Evolutionary conservation across 2,797 vertebrate genomes (phyloP).

Genomic region (Emys orbicularis): DNA sequence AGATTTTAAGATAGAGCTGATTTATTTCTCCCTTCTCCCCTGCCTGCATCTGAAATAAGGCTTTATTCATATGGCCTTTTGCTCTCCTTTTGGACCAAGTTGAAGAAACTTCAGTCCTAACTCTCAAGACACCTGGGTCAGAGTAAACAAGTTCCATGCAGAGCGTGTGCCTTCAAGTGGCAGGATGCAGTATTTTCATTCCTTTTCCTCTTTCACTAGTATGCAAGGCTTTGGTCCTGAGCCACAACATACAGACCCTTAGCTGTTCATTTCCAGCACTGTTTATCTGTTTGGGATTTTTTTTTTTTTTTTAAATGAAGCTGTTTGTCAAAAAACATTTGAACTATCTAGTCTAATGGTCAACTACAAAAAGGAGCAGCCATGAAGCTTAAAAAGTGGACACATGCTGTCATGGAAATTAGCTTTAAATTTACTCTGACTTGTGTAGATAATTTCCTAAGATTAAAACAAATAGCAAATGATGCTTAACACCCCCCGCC

Average conservation of each 20-base stretch:
- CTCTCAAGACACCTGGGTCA: background rate
- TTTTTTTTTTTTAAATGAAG: background rate
- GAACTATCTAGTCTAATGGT: background rate
- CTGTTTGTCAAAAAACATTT: background rate
- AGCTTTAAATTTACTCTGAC: background rate
- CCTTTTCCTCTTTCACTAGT: background rate
- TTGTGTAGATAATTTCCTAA: constrained; percentile 2
- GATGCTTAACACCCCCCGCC: background rate
- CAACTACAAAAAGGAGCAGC: background rate
- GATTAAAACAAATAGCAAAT: background rate
- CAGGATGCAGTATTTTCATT: background rate
- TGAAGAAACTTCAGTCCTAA: background rate
- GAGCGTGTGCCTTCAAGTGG: background rate
- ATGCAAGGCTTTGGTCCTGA: background rate
- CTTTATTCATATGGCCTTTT: background rate
- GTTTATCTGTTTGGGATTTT: background rate
- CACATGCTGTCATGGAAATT: background rate
- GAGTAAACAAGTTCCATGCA: background rate
- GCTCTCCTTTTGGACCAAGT: background rate
- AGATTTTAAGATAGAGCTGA: background rate
- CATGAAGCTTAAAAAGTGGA: background rate
- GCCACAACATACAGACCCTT: background rate
- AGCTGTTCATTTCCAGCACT: background rate
- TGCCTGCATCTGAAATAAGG: background rate
- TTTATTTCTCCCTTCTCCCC: background rate